Evolutionary conservation across 2,797 vertebrate genomes (phyloP), one percentile per base, ranked within the genome.

Genomic region (Salmo trutta): DNA sequence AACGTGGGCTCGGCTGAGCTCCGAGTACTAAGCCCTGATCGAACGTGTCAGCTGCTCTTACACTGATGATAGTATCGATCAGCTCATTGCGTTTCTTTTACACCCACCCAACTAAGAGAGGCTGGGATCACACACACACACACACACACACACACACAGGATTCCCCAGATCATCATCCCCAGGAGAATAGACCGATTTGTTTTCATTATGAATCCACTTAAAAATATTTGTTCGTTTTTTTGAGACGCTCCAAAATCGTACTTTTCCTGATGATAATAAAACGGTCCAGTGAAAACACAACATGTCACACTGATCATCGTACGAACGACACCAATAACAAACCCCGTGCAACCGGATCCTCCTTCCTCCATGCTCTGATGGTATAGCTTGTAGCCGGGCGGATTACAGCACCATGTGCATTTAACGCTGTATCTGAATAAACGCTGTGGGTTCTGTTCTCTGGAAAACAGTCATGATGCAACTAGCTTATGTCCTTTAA

Each of bases 401-500:
- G 15, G 29, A 66, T 66, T 66, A 66, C 65, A 66, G 65, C 65
- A 66, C 65, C 31, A 17, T 66, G 65, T 29, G 15, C 29, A 66
- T 66, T 66, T 31, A 15, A 31, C 4, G 27, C 65, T 17, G 65
- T 1, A 31, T 15, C 24, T 33, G 24, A 66, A 66, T 73, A 77
- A 78, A 75, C 81, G 67, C 71, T 67, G 59, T 56, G 62, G 74
- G 74, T 73, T 69, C 56, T 70, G 4, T 51, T 36, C 56, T 66
- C 12, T 74, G 64, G 69, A 87, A 81, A 85, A 67, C 75, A 78
- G 81, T 84, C 75, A 78, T 78, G 78, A 80, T 78, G 81, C 79
- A 78, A 79, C 41, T 64, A 27, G 75, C 79, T 79, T 74, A 64
- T 75, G 77, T 52, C 73, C 78, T 81, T 81, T 79, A 81, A 85